Conservation (phyloP, 53 echinoderm and acorn worm genomes). For the Temnopleurus reevesii region DNA sequence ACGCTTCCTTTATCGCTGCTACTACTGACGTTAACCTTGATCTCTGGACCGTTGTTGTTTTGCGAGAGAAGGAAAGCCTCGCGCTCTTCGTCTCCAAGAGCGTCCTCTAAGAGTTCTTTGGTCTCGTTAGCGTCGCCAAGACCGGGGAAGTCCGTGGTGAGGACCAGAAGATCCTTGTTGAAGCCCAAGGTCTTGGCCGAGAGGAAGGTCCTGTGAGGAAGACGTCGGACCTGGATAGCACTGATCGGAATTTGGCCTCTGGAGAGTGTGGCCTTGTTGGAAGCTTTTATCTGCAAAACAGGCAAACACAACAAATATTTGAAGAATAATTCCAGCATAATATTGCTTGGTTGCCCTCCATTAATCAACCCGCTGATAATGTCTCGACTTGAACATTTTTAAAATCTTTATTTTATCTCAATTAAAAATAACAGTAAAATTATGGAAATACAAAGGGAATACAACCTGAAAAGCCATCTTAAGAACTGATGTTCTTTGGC, state of each 20-base stretch:
- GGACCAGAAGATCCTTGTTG: conserved; percentile 84
- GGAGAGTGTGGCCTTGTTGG: conserved; percentile 74
- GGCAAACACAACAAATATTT: too few relatives aligned
- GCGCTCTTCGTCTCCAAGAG: conserved; percentile 57
- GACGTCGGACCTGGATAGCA: conserved; percentile 89
- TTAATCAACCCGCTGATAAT: too few relatives aligned
- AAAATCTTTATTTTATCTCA: too few relatives aligned
- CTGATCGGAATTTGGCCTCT: conserved; percentile 88
- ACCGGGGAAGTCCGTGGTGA: conserved; percentile 77
- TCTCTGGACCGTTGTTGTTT: conserved; percentile 21
- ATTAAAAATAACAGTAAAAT: too few relatives aligned
- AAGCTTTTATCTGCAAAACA: conserved; percentile 46
- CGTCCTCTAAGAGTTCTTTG: conserved; percentile 62
- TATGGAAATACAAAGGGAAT: too few relatives aligned
- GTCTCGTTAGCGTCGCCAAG: conserved; percentile 55
- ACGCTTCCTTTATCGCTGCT: not conserved
- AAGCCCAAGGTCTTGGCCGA: conserved; percentile 72
- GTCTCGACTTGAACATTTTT: too few relatives aligned
- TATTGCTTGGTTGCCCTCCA: too few relatives aligned
- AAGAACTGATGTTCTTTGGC: too few relatives aligned
- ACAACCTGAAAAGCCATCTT: too few relatives aligned
- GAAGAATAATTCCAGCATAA: too few relatives aligned
- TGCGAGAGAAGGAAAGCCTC: conserved; percentile 49
- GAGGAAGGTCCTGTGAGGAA: conserved; percentile 72
- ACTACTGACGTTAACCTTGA: not conserved